These are phyloP conservation scores for Tholera decimalis DNA, from an alignment of 2,888 invertebrate species.

Conservation along the genomic window DNA sequence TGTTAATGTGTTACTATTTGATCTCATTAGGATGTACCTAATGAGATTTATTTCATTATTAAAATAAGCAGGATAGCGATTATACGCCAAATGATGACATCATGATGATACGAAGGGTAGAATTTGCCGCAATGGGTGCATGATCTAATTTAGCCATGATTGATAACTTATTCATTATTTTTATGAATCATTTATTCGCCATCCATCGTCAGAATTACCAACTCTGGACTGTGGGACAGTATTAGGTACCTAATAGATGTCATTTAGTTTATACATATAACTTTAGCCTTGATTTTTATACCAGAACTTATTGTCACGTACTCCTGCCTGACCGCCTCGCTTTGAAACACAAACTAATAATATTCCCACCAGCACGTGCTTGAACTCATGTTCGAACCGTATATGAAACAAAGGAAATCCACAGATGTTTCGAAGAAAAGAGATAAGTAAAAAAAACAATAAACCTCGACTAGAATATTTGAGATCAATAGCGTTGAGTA, in stretches of 20 bases:
- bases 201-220: constrained; percentile 15
- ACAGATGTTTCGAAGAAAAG: constrained; percentile 80
- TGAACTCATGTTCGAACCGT: constrained; percentile 63
- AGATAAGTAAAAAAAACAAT: constrained; percentile 77
- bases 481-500: constrained; percentile 76
- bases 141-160: too few species aligned
- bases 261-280: background rate
- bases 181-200: too few species aligned
- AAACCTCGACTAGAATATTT: constrained; percentile 69
- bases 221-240: constrained; percentile 5
- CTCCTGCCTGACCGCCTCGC: constrained; percentile 5
- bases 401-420: constrained; percentile 75
- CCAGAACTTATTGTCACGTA: constrained; percentile 28
- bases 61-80: background rate
- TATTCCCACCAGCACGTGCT: constrained; percentile 79
- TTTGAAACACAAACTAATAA: constrained; percentile 43
- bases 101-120: background rate
- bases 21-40: too few species aligned
- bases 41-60: too few species aligned
- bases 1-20: too few species aligned
- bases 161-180: too few species aligned
- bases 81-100: background rate
- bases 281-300: constrained; percentile 21
- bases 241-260: constrained; percentile 2
- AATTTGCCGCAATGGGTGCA: background rate